phyloP scores from a whole-genome alignment of 2,888 invertebrate genomes.

The Parascotia fuliginaria region DNA sequence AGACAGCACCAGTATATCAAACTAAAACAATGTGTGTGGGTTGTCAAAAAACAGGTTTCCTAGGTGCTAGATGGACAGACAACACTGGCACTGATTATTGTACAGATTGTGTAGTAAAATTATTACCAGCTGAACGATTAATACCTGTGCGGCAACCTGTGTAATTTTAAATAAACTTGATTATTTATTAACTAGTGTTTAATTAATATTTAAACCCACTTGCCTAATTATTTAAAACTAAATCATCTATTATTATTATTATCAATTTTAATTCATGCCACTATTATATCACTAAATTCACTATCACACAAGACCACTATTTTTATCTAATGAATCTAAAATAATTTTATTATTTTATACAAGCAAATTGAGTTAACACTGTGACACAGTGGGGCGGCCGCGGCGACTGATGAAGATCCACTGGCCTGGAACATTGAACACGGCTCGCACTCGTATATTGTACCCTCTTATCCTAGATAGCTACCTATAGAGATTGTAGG shows the following conservation, averaged over 20 bases:
- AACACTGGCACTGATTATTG: conserved; percentile 80
- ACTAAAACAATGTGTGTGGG: conserved; percentile 77
- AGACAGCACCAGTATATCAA: conserved; percentile 72
- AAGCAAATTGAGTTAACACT: conserved; percentile 45
- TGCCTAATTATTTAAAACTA: not conserved
- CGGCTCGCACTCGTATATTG: conserved; percentile 58
- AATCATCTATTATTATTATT: not conserved
- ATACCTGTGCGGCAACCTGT: conserved; percentile 65
- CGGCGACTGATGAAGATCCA: conserved; percentile 72
- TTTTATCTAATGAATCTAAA: conserved; percentile 37
- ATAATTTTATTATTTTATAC: conserved; percentile 35
- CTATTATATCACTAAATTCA: conserved; percentile 36
- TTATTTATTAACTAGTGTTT: conserved; percentile 12
- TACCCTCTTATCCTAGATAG: conserved; percentile 48
- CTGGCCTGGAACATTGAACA: conserved; percentile 81
- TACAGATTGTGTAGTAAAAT: conserved; percentile 76
- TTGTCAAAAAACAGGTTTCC: conserved; percentile 72
- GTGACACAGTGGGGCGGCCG: conserved; percentile 58
- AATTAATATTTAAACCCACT: not conserved
- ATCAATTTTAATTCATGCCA: conserved; percentile 33
- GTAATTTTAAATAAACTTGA: conserved; percentile 25
- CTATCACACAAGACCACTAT: conserved; percentile 35
- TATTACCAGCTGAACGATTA: conserved; percentile 69
- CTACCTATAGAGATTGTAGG: conserved; percentile 46
- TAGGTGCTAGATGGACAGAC: conserved; percentile 80